phyloP scores from a whole-genome alignment of 2,113 vertebrate species.

The Oostethus manadensis region DNA sequence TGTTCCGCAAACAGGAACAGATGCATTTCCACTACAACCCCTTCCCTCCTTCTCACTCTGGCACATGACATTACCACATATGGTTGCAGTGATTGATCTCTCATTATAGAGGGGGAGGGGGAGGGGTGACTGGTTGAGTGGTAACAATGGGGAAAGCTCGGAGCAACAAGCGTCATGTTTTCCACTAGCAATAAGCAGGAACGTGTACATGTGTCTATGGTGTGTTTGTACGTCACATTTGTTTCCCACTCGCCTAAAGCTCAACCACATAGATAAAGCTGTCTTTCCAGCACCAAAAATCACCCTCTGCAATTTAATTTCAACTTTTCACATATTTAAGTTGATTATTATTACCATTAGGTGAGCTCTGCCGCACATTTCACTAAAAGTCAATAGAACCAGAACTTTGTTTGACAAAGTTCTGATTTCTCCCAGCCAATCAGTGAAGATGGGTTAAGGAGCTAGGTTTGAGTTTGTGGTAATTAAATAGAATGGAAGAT shows the following conservation, averaged over 20 bases:
- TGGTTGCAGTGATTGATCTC: slow-evolving; percentile 60
- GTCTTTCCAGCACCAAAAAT: background rate
- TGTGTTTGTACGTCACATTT: background rate
- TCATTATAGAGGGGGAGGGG: slow-evolving; percentile 52
- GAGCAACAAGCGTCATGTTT: slow-evolving; percentile 30
- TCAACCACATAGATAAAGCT: background rate
- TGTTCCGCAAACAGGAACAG: slow-evolving; percentile 59
- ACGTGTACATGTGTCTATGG: slow-evolving; percentile 18
- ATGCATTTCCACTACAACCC: slow-evolving; percentile 43
- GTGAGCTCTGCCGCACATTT: background rate
- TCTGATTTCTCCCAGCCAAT: background rate
- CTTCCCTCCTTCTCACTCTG: slow-evolving; percentile 31
- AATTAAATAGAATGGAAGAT: no score
- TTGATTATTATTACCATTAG: background rate
- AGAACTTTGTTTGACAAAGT: no score
- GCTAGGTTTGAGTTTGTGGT: no score
- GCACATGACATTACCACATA: slow-evolving; percentile 68
- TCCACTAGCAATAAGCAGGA: slow-evolving; percentile 29
- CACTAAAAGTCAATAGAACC: background rate
- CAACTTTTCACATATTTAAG: background rate
- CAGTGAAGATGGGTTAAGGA: no score
- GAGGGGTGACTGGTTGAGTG: slow-evolving; percentile 43
- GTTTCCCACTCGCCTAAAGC: background rate
- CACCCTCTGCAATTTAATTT: background rate
- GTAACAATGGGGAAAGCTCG: slow-evolving; percentile 25